A percentile compares a stretch with the other conserved stretches of the same genome.
Evolutionary conservation across 2,888 invertebrate species (phyloP).

Genomic region (Lamellibrachia satsuma): DNA sequence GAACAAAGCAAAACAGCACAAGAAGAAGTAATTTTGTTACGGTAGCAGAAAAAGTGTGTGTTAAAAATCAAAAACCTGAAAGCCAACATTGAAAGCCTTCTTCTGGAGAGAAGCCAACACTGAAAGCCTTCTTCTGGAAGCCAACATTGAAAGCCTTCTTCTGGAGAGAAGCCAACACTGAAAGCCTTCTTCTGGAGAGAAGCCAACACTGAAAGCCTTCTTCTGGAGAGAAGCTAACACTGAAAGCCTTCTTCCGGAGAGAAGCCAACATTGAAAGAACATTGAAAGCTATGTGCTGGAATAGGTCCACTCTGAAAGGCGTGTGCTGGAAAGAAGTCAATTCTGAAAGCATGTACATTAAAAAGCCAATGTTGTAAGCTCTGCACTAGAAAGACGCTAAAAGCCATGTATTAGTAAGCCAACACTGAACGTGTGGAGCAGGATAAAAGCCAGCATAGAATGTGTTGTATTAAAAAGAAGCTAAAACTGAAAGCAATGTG

Average conservation of each 20-base stretch:
- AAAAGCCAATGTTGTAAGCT: not conserved
- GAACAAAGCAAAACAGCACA: no score
- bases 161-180: not conserved
- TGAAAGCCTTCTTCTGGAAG: not conserved
- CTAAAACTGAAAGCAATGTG: not conserved
- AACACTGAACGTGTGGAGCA: not conserved
- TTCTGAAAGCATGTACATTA: conserved; percentile 7
- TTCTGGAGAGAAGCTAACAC: not conserved
- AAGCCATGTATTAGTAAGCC: not conserved
- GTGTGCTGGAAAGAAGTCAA: not conserved
- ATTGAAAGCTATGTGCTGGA: not conserved
- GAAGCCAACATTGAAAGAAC: not conserved
- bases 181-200: no score
- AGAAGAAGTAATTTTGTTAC: not conserved
- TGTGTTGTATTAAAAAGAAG: not conserved
- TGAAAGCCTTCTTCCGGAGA: not conserved
- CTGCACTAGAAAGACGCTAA: not conserved
- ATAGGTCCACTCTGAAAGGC: not conserved
- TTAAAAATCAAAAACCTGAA: not conserved
- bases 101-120: not conserved
- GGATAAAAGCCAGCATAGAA: not conserved
- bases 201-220: not conserved
- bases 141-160: not conserved
- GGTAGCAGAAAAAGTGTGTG: not conserved
- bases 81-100: not conserved